Evolutionary conservation across 2,113 vertebrate species (phyloP).

Genomic region (Sakesphorus luctuosus): DNA sequence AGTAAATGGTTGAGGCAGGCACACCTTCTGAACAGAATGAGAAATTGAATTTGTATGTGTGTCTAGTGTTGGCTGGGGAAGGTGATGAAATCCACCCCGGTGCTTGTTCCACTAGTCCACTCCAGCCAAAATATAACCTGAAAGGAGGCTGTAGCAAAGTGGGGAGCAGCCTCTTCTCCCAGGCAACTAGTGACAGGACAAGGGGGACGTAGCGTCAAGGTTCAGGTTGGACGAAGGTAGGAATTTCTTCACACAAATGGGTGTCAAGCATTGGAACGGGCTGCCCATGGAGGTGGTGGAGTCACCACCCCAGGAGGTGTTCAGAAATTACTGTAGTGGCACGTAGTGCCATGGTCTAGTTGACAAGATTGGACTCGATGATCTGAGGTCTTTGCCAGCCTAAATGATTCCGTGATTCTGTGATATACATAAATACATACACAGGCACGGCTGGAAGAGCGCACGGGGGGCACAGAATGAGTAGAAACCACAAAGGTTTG

Average conservation of each 20-base stretch:
- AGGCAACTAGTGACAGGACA: neutral
- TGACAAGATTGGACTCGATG: neutral
- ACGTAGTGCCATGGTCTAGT: too few species aligned
- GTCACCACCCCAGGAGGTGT: neutral
- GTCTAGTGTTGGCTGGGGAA: neutral
- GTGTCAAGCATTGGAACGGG: neutral
- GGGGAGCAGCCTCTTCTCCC: neutral
- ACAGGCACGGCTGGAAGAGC: neutral
- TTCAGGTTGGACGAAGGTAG: neutral
- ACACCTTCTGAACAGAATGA: neutral
- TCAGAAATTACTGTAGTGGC: neutral
- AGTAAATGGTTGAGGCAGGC: neutral
- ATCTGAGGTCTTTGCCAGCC: neutral
- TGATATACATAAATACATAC: fast-evolving
- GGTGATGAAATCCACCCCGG: neutral
- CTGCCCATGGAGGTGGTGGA: neutral
- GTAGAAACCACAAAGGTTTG: fast-evolving
- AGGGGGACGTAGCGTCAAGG: neutral
- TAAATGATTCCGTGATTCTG: neutral
- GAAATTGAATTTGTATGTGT: neutral
- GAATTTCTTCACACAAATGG: neutral
- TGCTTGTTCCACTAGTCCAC: neutral
- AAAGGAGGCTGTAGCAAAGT: neutral
- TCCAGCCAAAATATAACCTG: neutral
- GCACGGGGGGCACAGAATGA: fast-evolving